These are phyloP conservation scores for Antennarius striatus DNA, from an alignment of 2,113 vertebrate species.

Conservation along the genomic window DNA sequence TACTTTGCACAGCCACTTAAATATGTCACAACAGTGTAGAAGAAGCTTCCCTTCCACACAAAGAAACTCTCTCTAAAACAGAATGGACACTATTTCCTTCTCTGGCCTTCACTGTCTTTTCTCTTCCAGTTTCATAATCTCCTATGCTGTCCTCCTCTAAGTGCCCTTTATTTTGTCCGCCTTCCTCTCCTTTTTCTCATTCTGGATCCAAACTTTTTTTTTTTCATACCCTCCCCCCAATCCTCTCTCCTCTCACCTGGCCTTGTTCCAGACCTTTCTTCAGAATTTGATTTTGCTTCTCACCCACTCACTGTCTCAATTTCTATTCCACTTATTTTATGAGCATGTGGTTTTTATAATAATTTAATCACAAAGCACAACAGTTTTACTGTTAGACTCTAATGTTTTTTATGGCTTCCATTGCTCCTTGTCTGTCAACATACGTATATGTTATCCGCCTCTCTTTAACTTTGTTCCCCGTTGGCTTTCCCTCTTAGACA, in stretches of 20 bases:
- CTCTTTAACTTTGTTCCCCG: constrained; percentile 14
- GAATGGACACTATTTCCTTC: constrained; percentile 4
- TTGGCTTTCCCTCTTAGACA: constrained; percentile 4
- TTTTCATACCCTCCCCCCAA: background rate
- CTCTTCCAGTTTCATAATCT: constrained; percentile 5
- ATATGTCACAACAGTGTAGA: constrained; percentile 23
- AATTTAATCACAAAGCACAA: background rate
- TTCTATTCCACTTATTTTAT: background rate
- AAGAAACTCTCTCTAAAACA: constrained; percentile 20
- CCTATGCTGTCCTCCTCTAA: constrained; percentile 23
- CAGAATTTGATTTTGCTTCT: constrained; percentile 2
- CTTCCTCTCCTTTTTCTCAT: constrained; percentile 15
- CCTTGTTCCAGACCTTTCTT: constrained; percentile 2
- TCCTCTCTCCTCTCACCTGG: constrained; percentile 5
- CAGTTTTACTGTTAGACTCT: background rate
- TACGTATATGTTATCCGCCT: constrained; percentile 1
- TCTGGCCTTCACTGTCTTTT: constrained; percentile 25
- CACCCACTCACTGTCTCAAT: background rate
- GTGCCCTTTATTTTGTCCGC: constrained; percentile 9
- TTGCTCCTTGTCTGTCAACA: constrained; percentile 2
- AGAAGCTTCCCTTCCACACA: constrained; percentile 6
- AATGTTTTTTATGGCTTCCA: background rate
- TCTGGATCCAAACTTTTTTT: constrained; percentile 22
- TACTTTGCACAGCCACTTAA: constrained; percentile 17
- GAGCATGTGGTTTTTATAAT: background rate